Base-by-base conservation (phyloP, 2,113 vertebrate species). In the Poecilia latipinna region DNA sequence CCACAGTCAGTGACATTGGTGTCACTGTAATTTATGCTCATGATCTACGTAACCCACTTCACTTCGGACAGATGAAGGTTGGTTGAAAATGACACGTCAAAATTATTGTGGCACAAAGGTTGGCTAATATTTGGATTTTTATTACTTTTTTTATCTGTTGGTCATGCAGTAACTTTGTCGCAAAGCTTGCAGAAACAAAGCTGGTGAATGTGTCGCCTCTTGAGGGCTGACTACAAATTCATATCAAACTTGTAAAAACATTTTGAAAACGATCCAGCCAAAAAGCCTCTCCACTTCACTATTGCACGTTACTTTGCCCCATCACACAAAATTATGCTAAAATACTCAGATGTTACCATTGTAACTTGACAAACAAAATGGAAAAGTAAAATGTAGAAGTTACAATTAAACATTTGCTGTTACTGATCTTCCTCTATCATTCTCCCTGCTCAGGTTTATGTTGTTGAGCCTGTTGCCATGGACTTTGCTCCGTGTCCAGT, bases 31-130 rank as follows among this genome's bases (percentile, higher is more conserved):
- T 99, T 83, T 95, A 93, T 77, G 97, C 97, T 0, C 95, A 90
- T 1, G 98, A 99, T 22, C 92, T 98, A 35, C 95, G 96, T 75
- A 99, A 98, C 77, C 93, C 91, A 0, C 85, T 97, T 1, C 98
- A 99, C 84, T 96, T 94, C 0, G 97, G 97, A 4, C 95, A 97
- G 80, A 98, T 97, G 96, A 94, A 96, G 96, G 98, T 97, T 75
- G 63, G 73, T 8, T 39, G 48, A 73, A 44, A n/a, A 63, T n/a
- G 15, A 32, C 66, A 48, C 70, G n/a, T 57, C 8, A 24, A 57
- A n/a, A 57, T 57, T 57, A 57, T n/a, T 57, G 7, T 57, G 6
- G 17, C 51, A 57, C 51, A 54, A 22, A 57, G 7, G 24, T 57
- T 10, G 22, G 17, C 2, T n/a, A 24, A 24, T n/a, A n/a, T 57